Conservation (phyloP, 1,140 invertebrate species). For the Drosophila sechellia region DNA sequence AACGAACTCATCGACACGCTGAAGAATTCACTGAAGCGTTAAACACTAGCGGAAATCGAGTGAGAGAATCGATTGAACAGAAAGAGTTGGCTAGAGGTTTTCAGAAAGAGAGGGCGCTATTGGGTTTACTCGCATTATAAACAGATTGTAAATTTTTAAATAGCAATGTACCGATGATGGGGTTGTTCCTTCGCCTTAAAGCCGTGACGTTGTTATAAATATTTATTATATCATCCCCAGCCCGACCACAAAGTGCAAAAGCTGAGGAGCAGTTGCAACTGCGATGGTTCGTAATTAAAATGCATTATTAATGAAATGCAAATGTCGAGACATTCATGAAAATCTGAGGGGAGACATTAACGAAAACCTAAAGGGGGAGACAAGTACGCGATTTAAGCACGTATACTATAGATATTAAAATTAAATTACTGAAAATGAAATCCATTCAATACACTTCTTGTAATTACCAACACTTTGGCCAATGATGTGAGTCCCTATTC, state of each 20-base stretch:
- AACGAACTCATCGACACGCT: slow-evolving; percentile 42
- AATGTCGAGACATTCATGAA: slow-evolving; percentile 53
- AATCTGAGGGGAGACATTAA: slow-evolving; percentile 25
- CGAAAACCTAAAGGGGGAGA: slow-evolving; percentile 21
- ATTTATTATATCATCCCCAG: slow-evolving; percentile 56
- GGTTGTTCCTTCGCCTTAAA: slow-evolving; percentile 18
- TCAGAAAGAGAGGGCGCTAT: slow-evolving; percentile 3
- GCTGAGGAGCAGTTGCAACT: slow-evolving; percentile 21
- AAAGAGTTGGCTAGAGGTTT: slow-evolving; percentile 15
- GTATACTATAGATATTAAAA: background rate
- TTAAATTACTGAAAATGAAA: background rate
- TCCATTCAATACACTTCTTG: too few species aligned
- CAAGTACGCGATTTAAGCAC: background rate
- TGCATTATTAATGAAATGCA: slow-evolving; percentile 66
- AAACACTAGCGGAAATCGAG: slow-evolving; percentile 53
- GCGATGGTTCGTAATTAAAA: slow-evolving; percentile 52
- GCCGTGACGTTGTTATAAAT: slow-evolving; percentile 45
- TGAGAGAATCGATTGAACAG: slow-evolving; percentile 43
- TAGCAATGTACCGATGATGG: slow-evolving; percentile 20
- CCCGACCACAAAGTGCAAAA: slow-evolving; percentile 30
- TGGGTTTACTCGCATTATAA: slow-evolving; percentile 18
- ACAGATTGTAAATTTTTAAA: slow-evolving; percentile 35
- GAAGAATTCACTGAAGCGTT: slow-evolving; percentile 43
- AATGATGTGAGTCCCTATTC: background rate
- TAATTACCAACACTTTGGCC: too few species aligned